A percentile compares a stretch with the other conserved stretches of the same genome.
Conservation (phyloP, 2,888 invertebrate genomes). For the Cephus pulcher region DNA sequence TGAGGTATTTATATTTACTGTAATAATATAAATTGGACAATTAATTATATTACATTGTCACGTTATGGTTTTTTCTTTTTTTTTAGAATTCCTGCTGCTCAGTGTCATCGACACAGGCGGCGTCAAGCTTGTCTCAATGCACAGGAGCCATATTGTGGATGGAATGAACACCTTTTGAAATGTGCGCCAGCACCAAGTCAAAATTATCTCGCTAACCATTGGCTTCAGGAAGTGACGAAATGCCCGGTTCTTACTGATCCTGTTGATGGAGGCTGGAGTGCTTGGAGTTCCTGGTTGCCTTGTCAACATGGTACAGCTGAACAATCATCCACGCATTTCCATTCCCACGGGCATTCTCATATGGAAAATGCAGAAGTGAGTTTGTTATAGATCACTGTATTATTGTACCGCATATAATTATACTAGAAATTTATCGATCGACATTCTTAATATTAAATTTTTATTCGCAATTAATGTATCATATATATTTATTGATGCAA, state of each 20-base stretch:
- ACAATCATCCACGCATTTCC: conserved; percentile 62
- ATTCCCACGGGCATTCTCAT: conserved; percentile 58
- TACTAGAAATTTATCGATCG: not conserved
- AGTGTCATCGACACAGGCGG: conserved; percentile 80
- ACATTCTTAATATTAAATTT: not conserved
- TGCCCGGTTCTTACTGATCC: conserved; percentile 79
- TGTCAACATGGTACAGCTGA: conserved; percentile 77
- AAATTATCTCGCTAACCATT: conserved; percentile 74
- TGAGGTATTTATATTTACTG: conserved; percentile 38
- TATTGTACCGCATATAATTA: not conserved
- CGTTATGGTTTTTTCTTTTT: not conserved
- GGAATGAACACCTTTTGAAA: conserved; percentile 82
- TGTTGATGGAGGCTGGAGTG: conserved; percentile 88
- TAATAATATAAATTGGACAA: not conserved
- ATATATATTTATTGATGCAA: not conserved
- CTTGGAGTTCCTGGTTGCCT: conserved; percentile 85
- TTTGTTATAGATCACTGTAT: not conserved
- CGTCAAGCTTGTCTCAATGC: conserved; percentile 82
- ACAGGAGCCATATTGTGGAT: conserved; percentile 95
- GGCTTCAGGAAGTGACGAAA: conserved; percentile 78
- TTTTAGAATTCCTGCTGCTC: conserved; percentile 78
- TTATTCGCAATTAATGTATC: not conserved
- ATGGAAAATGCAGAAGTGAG: conserved; percentile 60
- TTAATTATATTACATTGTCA: not conserved
- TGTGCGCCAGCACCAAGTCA: conserved; percentile 80